Evolutionary conservation across 2,888 invertebrate genomes (phyloP), one percentile per base, ranked within the genome.

Genomic region (Cryptops parisi): DNA sequence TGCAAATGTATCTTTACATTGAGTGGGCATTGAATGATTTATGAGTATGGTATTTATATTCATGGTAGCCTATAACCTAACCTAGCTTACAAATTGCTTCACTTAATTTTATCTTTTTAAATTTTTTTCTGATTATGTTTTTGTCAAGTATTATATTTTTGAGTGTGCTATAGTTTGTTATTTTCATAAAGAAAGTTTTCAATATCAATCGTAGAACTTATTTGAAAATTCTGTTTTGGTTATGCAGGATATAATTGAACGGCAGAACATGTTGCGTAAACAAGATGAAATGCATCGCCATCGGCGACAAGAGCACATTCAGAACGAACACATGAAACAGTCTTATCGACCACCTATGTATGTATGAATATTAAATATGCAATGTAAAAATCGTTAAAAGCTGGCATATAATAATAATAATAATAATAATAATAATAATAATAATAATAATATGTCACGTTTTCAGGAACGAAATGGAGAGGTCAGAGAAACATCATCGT

Each of bases 251-350:
- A 64, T 63, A 19, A 62, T 64, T 60, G 69, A 69, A 12, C 59
- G 70, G 15, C 65, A 67, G 21, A 62, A 62, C 33, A 61, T 70
- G 62, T 63, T 72, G 15, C 63, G 69, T 27, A 62, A 71, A 54
- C 70, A 71, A 57, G 70, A 71, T 52, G 71, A 72, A 57, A 58
- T 72, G 44, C 68, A 68, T 54, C 63, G 69, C 59, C 66, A 68
- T 12, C 62, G 68, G 24, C 60, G 66, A 47, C 59, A 63, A 39
- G 68, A 68, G 51, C 22, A 43, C 25, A 47, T 51, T 54, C 38
- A 52, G 25, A 54, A 55, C 44, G 44, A 49, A 17, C 23, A 49
- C 17, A 61, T 61, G 41, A 59, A 60, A 22, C 59, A 61, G 55
- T 60, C 59, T 44, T 63, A 64, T 17, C 55, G 24, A 23, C 52